Base-by-base conservation (phyloP, 2,113 vertebrate species). In the Syrrhaptes paradoxus region DNA sequence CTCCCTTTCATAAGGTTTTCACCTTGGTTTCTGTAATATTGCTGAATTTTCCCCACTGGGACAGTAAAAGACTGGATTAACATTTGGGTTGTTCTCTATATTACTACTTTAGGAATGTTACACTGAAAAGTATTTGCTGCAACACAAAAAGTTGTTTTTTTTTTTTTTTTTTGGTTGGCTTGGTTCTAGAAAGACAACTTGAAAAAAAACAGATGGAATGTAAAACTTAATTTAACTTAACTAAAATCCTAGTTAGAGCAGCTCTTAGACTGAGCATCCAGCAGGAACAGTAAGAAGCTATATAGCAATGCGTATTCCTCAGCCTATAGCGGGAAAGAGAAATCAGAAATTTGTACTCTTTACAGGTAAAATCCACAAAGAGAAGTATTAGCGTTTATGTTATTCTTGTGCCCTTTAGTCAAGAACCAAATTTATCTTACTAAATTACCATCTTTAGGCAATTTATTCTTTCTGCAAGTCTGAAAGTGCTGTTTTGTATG, bases 321-420 rank as follows among this genome's bases (percentile, higher is more conserved):
- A 59, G 31, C 41, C 76, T 59, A 41, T 2, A 77, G 34, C 74
- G 46, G 34, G 74, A 85, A 92, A 93, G 63, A 48, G 34, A 77
- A 66, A 51, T 59, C 3, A 0, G 29, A 74, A 73, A 34, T 41
- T 13, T 90, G 75, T 74, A 48, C 32, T 63, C 48, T 76, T 96
- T 67, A 93, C 96, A 95, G 92, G 90, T 77, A 88, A 96, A 90
- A 84, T 71, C 92, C 68, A 61, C 26, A 45, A 82, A 77, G 92
- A 66, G 4, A 55, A 75, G 61, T 34, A 76, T 80, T 84, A 80
- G 18, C 68, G 71, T 94, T 96, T 78, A 67, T 65, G 78, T 83
- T 90, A 71, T 71, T 91, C 68, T 11, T 9, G 26, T 88, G 72
- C 43, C 93, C 95, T 95, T 94, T 93, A 90, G 59, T 9, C 52